These are phyloP conservation scores for Leptosomus discolor DNA, from an alignment of 2,113 vertebrate genomes.

Conservation along the genomic window DNA sequence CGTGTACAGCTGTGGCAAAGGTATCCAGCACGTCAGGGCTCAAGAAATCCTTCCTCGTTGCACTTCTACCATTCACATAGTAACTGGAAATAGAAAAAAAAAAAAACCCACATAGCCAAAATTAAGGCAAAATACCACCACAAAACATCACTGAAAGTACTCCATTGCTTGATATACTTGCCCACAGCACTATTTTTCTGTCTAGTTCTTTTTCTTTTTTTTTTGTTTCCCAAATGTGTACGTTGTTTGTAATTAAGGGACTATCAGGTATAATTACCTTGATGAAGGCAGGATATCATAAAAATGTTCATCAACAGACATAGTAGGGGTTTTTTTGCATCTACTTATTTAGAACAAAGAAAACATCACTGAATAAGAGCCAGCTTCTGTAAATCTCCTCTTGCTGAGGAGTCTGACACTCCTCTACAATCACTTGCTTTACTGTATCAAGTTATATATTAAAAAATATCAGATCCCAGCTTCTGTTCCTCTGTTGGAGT, in stretches of 20 bases:
- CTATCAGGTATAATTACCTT: not conserved
- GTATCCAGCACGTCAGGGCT: slow-evolving; percentile 85
- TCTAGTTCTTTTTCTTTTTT: not conserved
- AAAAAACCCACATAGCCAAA: not conserved
- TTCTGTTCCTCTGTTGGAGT: not conserved
- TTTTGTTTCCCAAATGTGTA: not conserved
- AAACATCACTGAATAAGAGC: not conserved
- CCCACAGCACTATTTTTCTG: not conserved
- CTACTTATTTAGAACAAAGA: not conserved
- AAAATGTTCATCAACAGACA: not conserved
- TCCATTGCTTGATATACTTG: not conserved
- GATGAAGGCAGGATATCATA: not conserved
- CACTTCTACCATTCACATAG: slow-evolving; percentile 86
- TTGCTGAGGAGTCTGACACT: not conserved
- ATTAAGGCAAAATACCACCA: not conserved
- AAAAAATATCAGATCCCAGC: not conserved
- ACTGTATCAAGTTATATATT: not conserved
- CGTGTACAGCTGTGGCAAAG: slow-evolving; percentile 70
- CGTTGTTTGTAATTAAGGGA: not conserved
- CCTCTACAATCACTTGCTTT: not conserved
- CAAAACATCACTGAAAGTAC: not conserved
- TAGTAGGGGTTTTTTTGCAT: not conserved
- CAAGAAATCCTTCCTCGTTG: slow-evolving; percentile 87
- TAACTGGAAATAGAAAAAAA: slow-evolving; percentile 76
- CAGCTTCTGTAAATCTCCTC: not conserved